phyloP scores from a whole-genome alignment of 2,797 vertebrate species.

The Avahi laniger region DNA sequence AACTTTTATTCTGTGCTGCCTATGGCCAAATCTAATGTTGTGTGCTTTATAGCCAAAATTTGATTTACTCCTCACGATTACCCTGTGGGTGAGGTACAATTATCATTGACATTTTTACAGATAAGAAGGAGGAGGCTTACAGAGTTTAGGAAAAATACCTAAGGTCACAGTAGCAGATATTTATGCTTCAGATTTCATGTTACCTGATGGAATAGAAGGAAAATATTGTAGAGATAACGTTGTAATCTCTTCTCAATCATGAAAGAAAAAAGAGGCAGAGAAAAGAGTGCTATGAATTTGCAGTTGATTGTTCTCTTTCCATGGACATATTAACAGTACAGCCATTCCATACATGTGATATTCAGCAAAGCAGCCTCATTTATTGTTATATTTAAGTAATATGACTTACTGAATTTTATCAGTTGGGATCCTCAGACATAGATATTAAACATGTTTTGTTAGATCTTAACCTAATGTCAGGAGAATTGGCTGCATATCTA shows the following conservation, averaged over 20 bases:
- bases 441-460: constrained; percentile 18
- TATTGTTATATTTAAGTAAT: background rate
- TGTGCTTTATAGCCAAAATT: background rate
- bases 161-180: background rate
- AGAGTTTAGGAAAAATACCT: background rate
- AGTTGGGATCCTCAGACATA: background rate
- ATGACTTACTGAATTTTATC: background rate
- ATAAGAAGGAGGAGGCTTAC: background rate
- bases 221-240: background rate
- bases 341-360: background rate
- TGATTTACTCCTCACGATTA: constrained; percentile 21
- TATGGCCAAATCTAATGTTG: background rate
- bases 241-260: background rate
- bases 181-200: background rate
- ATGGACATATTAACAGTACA: background rate
- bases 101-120: background rate
- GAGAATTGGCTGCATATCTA: background rate
- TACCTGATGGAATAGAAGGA: background rate
- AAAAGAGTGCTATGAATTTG: background rate
- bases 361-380: background rate
- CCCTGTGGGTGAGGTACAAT: background rate
- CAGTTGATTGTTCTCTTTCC: background rate
- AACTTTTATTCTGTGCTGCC: background rate
- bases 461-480: background rate
- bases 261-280: background rate